Base-by-base conservation (phyloP, 2,113 vertebrate genomes). In the Lepus europaeus region DNA sequence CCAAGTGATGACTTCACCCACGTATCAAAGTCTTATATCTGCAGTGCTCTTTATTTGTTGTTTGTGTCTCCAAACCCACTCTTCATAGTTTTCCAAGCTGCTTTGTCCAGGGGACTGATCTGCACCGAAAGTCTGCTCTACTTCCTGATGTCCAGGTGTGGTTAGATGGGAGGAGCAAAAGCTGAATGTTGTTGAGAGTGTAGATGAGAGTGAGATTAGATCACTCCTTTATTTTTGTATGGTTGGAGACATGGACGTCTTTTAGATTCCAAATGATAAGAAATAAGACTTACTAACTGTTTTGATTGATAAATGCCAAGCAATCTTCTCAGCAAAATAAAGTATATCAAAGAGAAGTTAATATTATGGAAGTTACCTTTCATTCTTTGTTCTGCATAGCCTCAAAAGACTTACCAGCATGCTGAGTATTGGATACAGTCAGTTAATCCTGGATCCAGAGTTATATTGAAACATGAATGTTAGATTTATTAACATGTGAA, bases 121-220 rank as follows among this genome's bases (percentile, higher is more conserved):
- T 59, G 11, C 9, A 36, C 7, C 1, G 31, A n/a, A n/a, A 6
- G 36, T 63, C 19, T 85, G 13, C 20, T 64, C 45, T n/a, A 4
- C 23, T 78, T 25, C 23, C 25, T 51, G 6, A 80, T 6, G 23
- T 3, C 12, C 33, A 85, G n/a, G 27, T 45, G 31, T 39, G 16
- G 36, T 91, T 87, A 22, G 5, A 45, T 1, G 14, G 7, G 4
- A 68, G 27, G 70, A 36, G 3, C 59, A 27, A 82, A 73, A 2
- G 12, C 49, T 19, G 3, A 33, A 3, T 45, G 45, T 6, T 45
- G 36, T 25, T 8, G 86, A 11, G 73, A 14, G 8, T 3, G 19
- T 63, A 13, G 14, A 82, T 33, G 13, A 74, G 9, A n/a, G 13
- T 23, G 17, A 61, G 5, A 0, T 0, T 51, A 2, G 10, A 2